These are phyloP conservation scores for Temnothorax curvispinosus DNA, from an alignment of 1,140 invertebrate species.

Conservation along the genomic window DNA sequence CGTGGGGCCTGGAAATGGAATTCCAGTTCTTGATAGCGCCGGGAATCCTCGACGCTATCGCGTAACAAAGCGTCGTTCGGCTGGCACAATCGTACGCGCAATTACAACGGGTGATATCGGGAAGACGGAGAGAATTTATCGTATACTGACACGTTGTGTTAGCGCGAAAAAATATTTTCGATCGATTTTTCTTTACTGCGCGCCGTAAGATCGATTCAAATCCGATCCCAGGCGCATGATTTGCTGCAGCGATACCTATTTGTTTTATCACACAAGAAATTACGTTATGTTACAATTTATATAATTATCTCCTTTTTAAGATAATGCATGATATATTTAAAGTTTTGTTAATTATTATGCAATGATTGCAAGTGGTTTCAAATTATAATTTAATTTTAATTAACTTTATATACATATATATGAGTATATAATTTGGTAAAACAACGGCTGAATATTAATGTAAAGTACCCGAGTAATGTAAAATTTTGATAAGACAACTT, in stretches of 20 bases:
- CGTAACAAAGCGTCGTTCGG: slow-evolving; percentile 43
- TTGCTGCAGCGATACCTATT: not conserved
- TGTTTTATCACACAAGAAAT: not conserved
- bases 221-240: not conserved
- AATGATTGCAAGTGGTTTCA: not conserved
- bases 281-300: not conserved
- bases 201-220: not conserved
- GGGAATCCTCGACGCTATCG: slow-evolving; percentile 46
- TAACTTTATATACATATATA: not conserved
- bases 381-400: slow-evolving; percentile 22
- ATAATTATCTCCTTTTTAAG: not conserved
- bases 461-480: not conserved
- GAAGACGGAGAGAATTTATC: slow-evolving; percentile 27
- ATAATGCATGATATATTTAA: not conserved
- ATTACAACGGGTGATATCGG: slow-evolving; percentile 48
- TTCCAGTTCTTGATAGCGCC: slow-evolving; percentile 57
- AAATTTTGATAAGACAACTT: slow-evolving; percentile 16
- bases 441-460: slow-evolving; percentile 4
- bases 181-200: slow-evolving; percentile 27
- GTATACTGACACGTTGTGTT: slow-evolving; percentile 15
- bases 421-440: not conserved
- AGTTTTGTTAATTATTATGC: not conserved
- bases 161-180: not conserved
- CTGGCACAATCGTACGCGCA: slow-evolving; percentile 37
- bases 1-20: slow-evolving; percentile 64